Evolutionary conservation across 2,797 vertebrate species (phyloP).

Genomic region (Mormyrus proboscirostris): DNA sequence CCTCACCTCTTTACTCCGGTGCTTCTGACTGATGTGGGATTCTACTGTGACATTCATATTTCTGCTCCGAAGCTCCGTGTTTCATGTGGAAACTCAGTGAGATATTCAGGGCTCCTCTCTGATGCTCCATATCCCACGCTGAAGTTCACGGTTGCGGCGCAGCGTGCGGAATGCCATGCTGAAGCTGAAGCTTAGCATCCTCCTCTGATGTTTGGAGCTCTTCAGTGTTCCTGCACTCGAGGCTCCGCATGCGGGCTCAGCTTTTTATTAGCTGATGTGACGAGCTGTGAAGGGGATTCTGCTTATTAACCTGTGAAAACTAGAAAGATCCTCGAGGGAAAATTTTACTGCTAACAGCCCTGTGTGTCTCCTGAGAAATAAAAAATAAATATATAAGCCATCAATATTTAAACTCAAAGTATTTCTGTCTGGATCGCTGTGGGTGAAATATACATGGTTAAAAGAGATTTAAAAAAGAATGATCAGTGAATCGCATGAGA

Average conservation of each 20-base stretch:
- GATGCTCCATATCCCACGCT: neutral
- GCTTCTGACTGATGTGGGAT: neutral
- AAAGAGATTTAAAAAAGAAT: neutral
- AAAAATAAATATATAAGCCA: neutral
- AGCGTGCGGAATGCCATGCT: neutral
- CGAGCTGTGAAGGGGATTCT: neutral
- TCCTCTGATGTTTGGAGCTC: neutral
- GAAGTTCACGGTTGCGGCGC: too few relatives aligned
- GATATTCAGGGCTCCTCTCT: neutral
- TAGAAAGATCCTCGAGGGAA: neutral
- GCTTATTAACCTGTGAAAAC: constrained; percentile 2
- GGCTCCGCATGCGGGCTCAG: neutral
- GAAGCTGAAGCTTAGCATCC: neutral
- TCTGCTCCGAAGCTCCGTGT: neutral
- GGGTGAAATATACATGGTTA: neutral
- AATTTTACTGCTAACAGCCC: neutral
- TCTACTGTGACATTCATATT: neutral
- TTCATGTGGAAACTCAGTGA: neutral
- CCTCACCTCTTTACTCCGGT: neutral
- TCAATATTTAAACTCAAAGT: constrained; percentile 1
- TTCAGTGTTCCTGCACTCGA: neutral
- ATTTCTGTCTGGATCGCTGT: neutral
- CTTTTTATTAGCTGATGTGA: neutral
- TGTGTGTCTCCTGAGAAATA: neutral
- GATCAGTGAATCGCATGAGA: neutral